These are phyloP conservation scores for Ectropis grisescens DNA, from an alignment of 1,140 invertebrate species.

Conservation along the genomic window DNA sequence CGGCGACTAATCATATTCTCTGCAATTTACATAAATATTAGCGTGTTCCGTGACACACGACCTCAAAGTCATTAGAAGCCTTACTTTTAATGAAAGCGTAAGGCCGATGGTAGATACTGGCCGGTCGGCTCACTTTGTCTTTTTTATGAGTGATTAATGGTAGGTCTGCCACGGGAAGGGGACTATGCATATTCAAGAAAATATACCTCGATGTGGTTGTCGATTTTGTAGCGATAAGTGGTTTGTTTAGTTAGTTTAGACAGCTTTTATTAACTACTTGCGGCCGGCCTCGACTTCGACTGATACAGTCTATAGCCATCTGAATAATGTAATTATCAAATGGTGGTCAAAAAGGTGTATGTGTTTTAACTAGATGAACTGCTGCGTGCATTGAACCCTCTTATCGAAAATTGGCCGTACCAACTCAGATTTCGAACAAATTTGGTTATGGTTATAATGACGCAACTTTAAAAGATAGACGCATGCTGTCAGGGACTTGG, in stretches of 20 bases:
- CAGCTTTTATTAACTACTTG: no score
- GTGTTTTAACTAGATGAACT: no score
- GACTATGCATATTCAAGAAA: conserved; percentile 45
- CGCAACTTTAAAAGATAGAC: no score
- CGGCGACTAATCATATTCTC: conserved; percentile 65
- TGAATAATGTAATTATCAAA: no score
- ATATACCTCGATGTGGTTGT: conserved; percentile 6
- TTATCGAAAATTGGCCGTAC: no score
- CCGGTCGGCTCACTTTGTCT: conserved; percentile 41
- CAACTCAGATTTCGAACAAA: no score
- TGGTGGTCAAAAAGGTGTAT: no score
- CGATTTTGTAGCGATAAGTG: conserved; percentile 19
- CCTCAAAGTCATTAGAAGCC: conserved; percentile 18
- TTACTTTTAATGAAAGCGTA: conserved; percentile 38
- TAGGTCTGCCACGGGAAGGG: conserved; percentile 17
- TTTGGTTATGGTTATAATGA: no score
- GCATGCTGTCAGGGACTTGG: no score
- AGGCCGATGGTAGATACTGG: conserved; percentile 47
- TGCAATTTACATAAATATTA: conserved; percentile 68
- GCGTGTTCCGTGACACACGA: conserved; percentile 58
- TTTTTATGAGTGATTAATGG: conserved; percentile 64
- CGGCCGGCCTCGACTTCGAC: no score
- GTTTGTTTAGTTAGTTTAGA: conserved; percentile 13
- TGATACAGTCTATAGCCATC: no score
- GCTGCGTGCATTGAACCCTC: no score